Conservation (phyloP, 1,140 invertebrate genomes). For the Pogonus chalceus region DNA sequence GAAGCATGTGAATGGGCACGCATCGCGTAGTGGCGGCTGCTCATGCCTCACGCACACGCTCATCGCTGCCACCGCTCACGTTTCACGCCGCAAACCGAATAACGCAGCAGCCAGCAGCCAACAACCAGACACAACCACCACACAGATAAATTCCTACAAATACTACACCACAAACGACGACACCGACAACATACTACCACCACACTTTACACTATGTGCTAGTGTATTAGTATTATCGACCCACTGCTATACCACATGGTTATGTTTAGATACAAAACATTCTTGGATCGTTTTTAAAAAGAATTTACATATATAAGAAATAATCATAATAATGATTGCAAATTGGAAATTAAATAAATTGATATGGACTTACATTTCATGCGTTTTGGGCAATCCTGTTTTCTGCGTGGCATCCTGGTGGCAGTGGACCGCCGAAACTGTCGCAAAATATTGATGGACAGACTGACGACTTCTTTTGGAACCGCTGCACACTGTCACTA, state of each 20-base stretch:
- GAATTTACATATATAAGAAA: neutral
- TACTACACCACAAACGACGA: too few relatives aligned
- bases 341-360: neutral
- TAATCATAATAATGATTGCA: neutral
- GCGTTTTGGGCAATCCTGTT: slow-evolving; percentile 51
- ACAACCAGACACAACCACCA: neutral
- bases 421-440: slow-evolving; percentile 19
- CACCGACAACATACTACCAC: too few relatives aligned
- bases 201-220: too few relatives aligned
- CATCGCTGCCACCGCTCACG: neutral
- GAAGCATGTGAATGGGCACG: slow-evolving; percentile 4
- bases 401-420: slow-evolving; percentile 46
- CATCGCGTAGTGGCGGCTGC: neutral
- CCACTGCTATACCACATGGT: too few relatives aligned
- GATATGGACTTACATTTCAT: slow-evolving; percentile 53
- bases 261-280: too few relatives aligned
- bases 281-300: neutral
- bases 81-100: neutral
- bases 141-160: too few relatives aligned
- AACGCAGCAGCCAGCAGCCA: neutral
- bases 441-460: slow-evolving; percentile 27
- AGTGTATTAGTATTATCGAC: too few relatives aligned
- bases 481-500: too few relatives aligned
- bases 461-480: too few relatives aligned
- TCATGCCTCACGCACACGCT: neutral